phyloP scores from a whole-genome alignment of 2,113 vertebrate genomes.

The Uropsilus gracilis region DNA sequence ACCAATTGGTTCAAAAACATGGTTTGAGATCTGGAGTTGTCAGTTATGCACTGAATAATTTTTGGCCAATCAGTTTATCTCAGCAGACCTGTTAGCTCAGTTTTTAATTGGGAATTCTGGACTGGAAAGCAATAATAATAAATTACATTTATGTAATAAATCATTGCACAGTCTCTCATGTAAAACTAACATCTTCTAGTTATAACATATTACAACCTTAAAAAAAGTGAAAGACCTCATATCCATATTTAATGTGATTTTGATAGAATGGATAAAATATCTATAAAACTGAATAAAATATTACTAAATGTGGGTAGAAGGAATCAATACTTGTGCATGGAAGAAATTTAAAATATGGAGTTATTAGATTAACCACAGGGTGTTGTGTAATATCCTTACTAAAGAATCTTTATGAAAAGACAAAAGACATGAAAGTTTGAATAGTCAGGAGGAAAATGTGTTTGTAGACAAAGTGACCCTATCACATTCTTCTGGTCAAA shows the following conservation, averaged over 20 bases:
- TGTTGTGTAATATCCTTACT: background rate
- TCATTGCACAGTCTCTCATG: background rate
- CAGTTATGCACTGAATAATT: background rate
- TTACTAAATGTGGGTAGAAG: background rate
- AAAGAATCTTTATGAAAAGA: background rate
- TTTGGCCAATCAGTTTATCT: slow-evolving; percentile 20
- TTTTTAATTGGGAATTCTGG: background rate
- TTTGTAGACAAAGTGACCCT: background rate
- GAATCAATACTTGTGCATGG: background rate
- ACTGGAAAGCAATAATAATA: background rate
- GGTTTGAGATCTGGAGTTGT: background rate
- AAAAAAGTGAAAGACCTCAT: background rate
- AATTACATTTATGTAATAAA: background rate
- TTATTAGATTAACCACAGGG: background rate
- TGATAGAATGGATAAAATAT: too few relatives aligned
- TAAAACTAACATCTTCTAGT: background rate
- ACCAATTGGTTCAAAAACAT: slow-evolving; percentile 16
- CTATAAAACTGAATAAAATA: background rate
- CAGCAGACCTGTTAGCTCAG: background rate
- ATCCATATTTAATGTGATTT: too few relatives aligned
- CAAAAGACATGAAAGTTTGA: background rate
- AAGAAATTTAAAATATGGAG: background rate
- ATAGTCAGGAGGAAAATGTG: background rate
- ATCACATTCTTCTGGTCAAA: background rate
- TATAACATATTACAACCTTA: background rate